These are phyloP conservation scores for Drosophila lacicola DNA, from an alignment of 2,888 invertebrate species.

Conservation along the genomic window DNA sequence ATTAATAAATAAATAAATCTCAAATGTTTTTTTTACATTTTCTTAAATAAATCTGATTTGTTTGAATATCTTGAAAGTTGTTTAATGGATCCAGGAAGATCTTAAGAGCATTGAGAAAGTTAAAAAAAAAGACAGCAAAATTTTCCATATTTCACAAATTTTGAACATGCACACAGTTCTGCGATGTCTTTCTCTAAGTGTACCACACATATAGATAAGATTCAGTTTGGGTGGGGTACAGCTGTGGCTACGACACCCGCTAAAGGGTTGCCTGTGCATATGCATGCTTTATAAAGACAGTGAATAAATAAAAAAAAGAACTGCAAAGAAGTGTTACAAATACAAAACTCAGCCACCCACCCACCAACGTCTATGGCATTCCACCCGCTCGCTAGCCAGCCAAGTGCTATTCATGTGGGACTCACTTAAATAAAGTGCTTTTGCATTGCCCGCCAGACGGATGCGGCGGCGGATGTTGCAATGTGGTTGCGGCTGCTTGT, in stretches of 20 bases:
- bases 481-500: slow-evolving; percentile 51
- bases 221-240: slow-evolving; percentile 18
- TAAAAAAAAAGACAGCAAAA: too few species aligned
- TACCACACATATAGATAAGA: slow-evolving; percentile 12
- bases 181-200: background rate
- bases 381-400: slow-evolving; percentile 22
- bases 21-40: too few species aligned
- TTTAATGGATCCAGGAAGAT: too few species aligned
- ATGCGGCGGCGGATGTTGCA: slow-evolving; percentile 58
- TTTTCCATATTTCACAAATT: too few species aligned
- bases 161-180: too few species aligned
- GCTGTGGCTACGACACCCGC: slow-evolving; percentile 29
- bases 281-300: slow-evolving; percentile 61
- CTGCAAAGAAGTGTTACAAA: slow-evolving; percentile 76
- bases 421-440: slow-evolving; percentile 80
- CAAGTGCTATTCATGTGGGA: slow-evolving; percentile 79
- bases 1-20: too few species aligned
- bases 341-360: slow-evolving; percentile 61
- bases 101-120: too few species aligned
- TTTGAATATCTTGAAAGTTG: too few species aligned
- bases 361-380: slow-evolving; percentile 8
- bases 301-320: slow-evolving; percentile 51
- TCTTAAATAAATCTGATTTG: too few species aligned
- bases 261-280: slow-evolving; percentile 33
- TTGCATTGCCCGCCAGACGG: slow-evolving; percentile 72